Evolutionary conservation across 1,140 invertebrate genomes (phyloP).

Genomic region (Lordiphosa stackelbergi): DNA sequence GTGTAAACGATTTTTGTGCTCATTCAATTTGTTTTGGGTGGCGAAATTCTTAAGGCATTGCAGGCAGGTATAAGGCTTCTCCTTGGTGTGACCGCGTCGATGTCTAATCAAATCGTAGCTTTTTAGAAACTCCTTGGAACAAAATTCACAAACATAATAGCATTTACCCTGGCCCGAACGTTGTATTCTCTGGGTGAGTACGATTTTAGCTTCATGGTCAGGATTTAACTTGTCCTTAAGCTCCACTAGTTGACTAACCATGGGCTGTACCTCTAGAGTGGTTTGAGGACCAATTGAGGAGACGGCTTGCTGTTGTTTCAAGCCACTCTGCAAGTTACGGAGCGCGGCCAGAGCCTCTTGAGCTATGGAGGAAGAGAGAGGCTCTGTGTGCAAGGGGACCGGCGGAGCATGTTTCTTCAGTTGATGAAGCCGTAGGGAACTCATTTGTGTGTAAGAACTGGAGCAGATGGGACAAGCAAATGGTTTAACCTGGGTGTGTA

Average conservation of each 20-base stretch:
- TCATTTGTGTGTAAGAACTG: slow-evolving; percentile 20
- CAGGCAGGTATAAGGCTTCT: slow-evolving; percentile 23
- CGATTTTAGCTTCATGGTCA: not conserved
- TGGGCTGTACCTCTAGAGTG: slow-evolving; percentile 14
- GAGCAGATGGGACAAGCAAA: slow-evolving; percentile 17
- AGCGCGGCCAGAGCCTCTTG: slow-evolving; percentile 24
- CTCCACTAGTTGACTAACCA: slow-evolving; percentile 10
- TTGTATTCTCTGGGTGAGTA: slow-evolving; percentile 9
- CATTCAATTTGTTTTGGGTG: slow-evolving; percentile 15
- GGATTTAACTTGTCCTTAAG: slow-evolving; percentile 14
- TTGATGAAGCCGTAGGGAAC: slow-evolving; percentile 27
- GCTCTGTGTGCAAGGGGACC: not conserved
- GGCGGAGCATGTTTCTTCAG: slow-evolving; percentile 3
- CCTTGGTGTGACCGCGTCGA: slow-evolving; percentile 32
- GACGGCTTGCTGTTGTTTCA: slow-evolving; percentile 2
- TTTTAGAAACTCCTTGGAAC: slow-evolving; percentile 41
- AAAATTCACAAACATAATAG: slow-evolving; percentile 47
- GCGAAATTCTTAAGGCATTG: slow-evolving; percentile 14
- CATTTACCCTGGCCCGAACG: not conserved
- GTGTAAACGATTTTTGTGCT: slow-evolving; percentile 16
- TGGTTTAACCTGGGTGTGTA: slow-evolving; percentile 23
- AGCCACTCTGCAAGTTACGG: slow-evolving; percentile 15
- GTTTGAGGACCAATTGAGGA: not conserved
- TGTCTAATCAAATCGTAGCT: slow-evolving; percentile 37
- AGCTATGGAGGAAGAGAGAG: slow-evolving; percentile 8